Evolutionary conservation across 2,888 invertebrate genomes (phyloP).

Genomic region (Nemotelus nigrinus): DNA sequence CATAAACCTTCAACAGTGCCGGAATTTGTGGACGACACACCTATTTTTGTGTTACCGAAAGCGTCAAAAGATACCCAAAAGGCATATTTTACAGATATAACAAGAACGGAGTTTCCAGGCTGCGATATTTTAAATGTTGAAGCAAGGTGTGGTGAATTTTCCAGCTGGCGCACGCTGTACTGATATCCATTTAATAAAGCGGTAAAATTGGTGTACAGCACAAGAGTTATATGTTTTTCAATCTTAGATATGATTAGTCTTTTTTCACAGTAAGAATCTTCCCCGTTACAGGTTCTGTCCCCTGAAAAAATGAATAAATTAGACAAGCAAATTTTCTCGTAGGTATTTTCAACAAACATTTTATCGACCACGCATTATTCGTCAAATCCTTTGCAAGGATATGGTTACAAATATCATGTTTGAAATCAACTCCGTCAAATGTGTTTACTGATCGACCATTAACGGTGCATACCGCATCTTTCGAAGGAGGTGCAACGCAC

Average conservation of each 20-base stretch:
- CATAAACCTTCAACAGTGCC: constrained; percentile 81
- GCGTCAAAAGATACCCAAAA: constrained; percentile 79
- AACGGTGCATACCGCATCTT: constrained; percentile 71
- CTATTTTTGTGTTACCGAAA: constrained; percentile 76
- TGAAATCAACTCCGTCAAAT: constrained; percentile 81
- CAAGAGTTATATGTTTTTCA: constrained; percentile 66
- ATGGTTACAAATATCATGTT: constrained; percentile 85
- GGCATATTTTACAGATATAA: constrained; percentile 76
- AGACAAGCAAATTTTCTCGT: neutral
- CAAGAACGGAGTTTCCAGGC: constrained; percentile 75
- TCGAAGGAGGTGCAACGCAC: constrained; percentile 72
- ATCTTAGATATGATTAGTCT: constrained; percentile 72
- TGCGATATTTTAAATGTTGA: constrained; percentile 73
- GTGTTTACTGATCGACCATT: constrained; percentile 81
- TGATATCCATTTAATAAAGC: constrained; percentile 76
- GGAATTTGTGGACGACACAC: constrained; percentile 71
- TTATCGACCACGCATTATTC: constrained; percentile 75
- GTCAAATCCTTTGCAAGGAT: constrained; percentile 77
- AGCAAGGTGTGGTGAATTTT: constrained; percentile 61
- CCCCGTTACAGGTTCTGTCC: constrained; percentile 71
- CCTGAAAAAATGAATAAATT: constrained; percentile 63
- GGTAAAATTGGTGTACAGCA: constrained; percentile 69
- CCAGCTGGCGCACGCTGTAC: constrained; percentile 61
- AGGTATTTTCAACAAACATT: constrained; percentile 66
- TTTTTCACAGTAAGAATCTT: constrained; percentile 69